Base-by-base conservation (phyloP, 2,888 invertebrate species). In the Miltochrista miniata region DNA sequence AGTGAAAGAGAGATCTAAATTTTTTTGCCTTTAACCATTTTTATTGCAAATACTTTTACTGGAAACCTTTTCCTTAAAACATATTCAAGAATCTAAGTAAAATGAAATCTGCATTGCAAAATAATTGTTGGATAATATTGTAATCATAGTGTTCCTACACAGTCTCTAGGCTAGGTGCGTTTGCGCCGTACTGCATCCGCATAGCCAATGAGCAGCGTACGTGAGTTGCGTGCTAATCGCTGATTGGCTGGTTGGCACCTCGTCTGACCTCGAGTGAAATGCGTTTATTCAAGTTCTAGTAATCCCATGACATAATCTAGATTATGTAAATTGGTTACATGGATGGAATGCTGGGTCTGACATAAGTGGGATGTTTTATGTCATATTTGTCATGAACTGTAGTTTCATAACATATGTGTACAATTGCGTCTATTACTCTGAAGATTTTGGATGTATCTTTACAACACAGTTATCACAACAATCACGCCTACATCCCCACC, bases 231-330 rank as follows among this genome's bases (percentile, higher is more conserved):
- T 83, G 61, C 72, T 59, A 79, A 84, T 38, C 52, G 48, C 52
- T 54, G 56, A 56, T 54, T 62, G 72, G 72, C 65, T 65, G 50
- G 36, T 33, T 42, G 54, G 78, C 72, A 64, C 72, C 60, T 62
- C 48, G 52, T 40, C 36, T 75, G 82, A 81, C 85, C 83, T 84
- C 76, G 68, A 81, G 79, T 79, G 75, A 75, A 81, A 83, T 77
- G 77, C 78, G 70, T 83, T 81, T 81, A 85, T 83, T 79, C 82
- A 78, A 86, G 87, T 81, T 86, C 88, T 65, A 87, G 82, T 87
- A 87, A 84, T 84, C 89, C 79, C 83, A 85, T 90, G 89, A 90
- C 89, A 90, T 88, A 90, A 90, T 85, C 81, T 78, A 83, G 73
- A 81, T 79, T 79, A 77, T 82, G 74, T 64, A 66, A 70, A 72